A percentile compares a stretch with the other conserved stretches of the same genome.
Conservation (phyloP, 1,140 invertebrate genomes). For the Tetragnatha versicolor region DNA sequence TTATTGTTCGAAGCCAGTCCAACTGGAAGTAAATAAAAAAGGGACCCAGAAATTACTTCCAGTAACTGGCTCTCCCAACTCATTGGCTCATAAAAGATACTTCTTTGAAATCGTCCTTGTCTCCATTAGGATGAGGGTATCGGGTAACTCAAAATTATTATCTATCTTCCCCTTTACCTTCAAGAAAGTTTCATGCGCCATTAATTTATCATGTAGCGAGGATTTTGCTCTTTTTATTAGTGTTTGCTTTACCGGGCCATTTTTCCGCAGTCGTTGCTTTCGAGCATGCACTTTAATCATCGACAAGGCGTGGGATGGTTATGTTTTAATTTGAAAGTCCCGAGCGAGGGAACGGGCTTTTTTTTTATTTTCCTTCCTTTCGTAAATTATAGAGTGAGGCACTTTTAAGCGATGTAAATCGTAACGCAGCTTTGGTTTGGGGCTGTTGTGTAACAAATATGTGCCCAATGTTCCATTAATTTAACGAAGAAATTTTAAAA, state of each 20-base stretch:
- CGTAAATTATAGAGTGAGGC: background rate
- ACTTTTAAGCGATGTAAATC: background rate
- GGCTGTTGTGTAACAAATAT: too few species aligned
- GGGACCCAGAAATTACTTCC: constrained; percentile 40
- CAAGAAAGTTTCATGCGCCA: constrained; percentile 47
- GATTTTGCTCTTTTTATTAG: background rate
- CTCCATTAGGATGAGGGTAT: constrained; percentile 33
- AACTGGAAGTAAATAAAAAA: constrained; percentile 48
- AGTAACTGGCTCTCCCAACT: constrained; percentile 12
- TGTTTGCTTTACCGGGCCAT: background rate
- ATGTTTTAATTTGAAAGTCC: constrained; percentile 31
- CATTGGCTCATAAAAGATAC: constrained; percentile 46
- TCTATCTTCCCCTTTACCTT: constrained; percentile 41
- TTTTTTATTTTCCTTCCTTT: background rate
- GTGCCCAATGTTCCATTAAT: too few species aligned
- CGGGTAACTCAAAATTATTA: constrained; percentile 44
- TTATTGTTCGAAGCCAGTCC: constrained; percentile 34
- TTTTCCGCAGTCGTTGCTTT: background rate
- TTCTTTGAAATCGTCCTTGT: constrained; percentile 21
- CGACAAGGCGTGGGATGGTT: constrained; percentile 5
- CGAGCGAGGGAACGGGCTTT: background rate
- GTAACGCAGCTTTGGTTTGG: background rate
- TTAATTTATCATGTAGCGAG: constrained; percentile 49
- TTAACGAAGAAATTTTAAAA: too few species aligned
- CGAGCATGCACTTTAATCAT: background rate